Conservation (phyloP, 1,140 invertebrate genomes). For the Drosophila rufa region DNA sequence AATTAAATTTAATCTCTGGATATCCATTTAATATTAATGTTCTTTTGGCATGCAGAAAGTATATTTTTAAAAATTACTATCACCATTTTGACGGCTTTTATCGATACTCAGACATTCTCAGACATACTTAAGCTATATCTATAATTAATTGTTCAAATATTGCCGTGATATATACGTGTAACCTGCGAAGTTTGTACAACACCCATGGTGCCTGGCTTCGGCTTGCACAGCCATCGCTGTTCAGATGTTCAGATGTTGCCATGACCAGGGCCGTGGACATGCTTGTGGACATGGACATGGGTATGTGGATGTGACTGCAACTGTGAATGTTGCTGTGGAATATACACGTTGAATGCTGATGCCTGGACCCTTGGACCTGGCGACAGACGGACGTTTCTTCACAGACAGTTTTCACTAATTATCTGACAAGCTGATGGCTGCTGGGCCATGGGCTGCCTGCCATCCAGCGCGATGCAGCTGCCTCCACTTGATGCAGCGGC, state of each 20-base stretch:
- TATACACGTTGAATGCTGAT: slow-evolving; percentile 39
- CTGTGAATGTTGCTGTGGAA: slow-evolving; percentile 42
- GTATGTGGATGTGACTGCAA: slow-evolving; percentile 13
- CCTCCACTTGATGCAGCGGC: slow-evolving; percentile 25
- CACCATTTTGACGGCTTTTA: not conserved
- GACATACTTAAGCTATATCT: not conserved
- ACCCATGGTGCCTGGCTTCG: slow-evolving; percentile 32
- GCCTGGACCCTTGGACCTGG: slow-evolving; percentile 51
- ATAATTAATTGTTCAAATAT: not conserved
- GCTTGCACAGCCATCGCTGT: slow-evolving; percentile 13
- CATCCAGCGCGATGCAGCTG: slow-evolving; percentile 16
- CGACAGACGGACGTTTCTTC: slow-evolving; percentile 64
- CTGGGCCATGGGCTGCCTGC: slow-evolving; percentile 33
- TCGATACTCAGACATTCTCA: not conserved
- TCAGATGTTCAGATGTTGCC: slow-evolving; percentile 38
- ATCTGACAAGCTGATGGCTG: slow-evolving; percentile 76
- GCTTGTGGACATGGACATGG: slow-evolving; percentile 29
- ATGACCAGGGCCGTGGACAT: slow-evolving; percentile 48
- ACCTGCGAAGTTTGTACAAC: not conserved
- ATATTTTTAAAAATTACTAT: not conserved
- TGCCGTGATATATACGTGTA: not conserved
- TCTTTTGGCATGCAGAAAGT: not conserved
- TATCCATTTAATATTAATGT: not conserved
- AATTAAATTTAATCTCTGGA: no score
- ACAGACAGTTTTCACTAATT: slow-evolving; percentile 83